Evolutionary conservation across 1,140 invertebrate genomes (phyloP).

Genomic region (Argopecten irradians): DNA sequence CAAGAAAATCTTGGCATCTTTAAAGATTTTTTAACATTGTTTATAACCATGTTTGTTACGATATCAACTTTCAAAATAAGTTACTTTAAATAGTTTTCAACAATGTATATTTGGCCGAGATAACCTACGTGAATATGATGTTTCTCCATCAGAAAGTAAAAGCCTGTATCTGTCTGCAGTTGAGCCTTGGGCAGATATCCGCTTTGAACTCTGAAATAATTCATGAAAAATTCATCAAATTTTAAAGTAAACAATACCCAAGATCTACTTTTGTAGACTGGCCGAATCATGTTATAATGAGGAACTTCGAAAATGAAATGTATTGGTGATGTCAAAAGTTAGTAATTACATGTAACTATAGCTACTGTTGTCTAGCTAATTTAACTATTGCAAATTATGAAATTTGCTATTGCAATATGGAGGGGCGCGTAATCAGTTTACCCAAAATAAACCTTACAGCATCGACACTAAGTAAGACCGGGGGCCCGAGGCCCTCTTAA

Average conservation of each 20-base stretch:
- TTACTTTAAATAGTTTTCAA: no score
- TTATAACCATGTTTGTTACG: no score
- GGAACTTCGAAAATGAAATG: not conserved
- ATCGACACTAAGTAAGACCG: no score
- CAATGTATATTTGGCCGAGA: not conserved
- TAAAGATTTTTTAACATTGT: no score
- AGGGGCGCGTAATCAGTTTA: no score
- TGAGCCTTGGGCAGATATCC: conserved; percentile 79
- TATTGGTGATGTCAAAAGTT: not conserved
- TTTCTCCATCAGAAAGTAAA: conserved; percentile 90
- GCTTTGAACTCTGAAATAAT: conserved; percentile 80
- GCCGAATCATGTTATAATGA: not conserved
- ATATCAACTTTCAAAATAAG: no score
- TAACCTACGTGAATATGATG: conserved; percentile 84
- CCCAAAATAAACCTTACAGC: no score
- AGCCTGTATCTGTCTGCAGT: conserved; percentile 87
- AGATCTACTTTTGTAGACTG: not conserved
- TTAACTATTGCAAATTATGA: not conserved
- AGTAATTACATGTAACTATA: not conserved
- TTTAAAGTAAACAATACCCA: not conserved
- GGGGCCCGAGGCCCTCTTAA: no score
- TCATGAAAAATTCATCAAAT: not conserved
- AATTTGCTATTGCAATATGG: no score
- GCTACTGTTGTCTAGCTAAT: not conserved
- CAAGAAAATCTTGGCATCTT: no score